These are phyloP conservation scores for Dryadula phaetusa DNA, from an alignment of 2,888 invertebrate genomes.

Conservation along the genomic window DNA sequence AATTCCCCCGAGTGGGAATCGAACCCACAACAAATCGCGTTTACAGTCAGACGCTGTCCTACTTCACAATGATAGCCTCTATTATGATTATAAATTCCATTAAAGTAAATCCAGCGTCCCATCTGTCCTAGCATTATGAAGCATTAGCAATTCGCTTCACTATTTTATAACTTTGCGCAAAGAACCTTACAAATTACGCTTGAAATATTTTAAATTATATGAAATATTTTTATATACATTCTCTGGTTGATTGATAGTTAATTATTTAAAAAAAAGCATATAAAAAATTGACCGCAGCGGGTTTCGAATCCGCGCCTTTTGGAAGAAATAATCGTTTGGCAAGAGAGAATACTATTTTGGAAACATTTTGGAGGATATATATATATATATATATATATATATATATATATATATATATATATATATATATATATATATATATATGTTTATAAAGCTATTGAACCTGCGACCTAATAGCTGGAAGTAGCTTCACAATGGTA, in stretches of 20 bases:
- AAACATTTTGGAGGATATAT: too few relatives aligned
- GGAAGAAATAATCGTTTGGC: too few relatives aligned
- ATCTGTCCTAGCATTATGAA: slow-evolving; percentile 38
- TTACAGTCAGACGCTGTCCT: too few relatives aligned
- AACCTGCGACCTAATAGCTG: background rate
- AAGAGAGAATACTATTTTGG: too few relatives aligned
- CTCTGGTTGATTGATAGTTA: slow-evolving; percentile 12
- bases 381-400: too few relatives aligned
- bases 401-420: too few relatives aligned
- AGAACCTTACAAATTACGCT: slow-evolving; percentile 33
- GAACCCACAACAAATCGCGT: too few relatives aligned
- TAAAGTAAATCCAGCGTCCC: slow-evolving; percentile 41
- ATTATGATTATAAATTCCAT: slow-evolving; percentile 35
- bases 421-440: too few relatives aligned
- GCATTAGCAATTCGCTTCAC: slow-evolving; percentile 46
- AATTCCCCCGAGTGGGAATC: too few relatives aligned
- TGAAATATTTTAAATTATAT: slow-evolving; percentile 41
- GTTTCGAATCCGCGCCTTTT: too few relatives aligned
- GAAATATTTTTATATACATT: slow-evolving; percentile 10
- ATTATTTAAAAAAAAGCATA: background rate
- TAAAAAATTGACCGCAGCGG: too few relatives aligned
- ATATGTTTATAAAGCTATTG: background rate
- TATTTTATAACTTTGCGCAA: slow-evolving; percentile 13
- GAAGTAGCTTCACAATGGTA: background rate
- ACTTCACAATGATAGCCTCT: too few relatives aligned